Evolutionary conservation across 2,888 invertebrate species (phyloP).

Genomic region (Orgyia antiqua): DNA sequence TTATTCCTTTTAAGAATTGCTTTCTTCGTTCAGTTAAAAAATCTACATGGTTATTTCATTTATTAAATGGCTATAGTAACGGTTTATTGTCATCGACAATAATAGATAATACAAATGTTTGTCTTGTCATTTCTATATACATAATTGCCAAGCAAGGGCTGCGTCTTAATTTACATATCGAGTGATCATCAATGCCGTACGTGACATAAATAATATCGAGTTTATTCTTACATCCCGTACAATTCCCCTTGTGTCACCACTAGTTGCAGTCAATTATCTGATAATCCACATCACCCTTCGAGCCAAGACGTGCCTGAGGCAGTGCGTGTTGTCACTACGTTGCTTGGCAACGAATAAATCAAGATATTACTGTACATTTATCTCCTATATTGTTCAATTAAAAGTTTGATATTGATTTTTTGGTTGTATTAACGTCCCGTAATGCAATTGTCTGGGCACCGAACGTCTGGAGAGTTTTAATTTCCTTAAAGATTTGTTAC

Average conservation of each 20-base stretch:
- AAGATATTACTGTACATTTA: constrained; percentile 27
- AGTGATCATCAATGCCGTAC: constrained; percentile 28
- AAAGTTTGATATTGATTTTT: constrained; percentile 58
- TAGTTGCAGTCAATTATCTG: constrained; percentile 65
- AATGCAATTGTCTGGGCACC: constrained; percentile 50
- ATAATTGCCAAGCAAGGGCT: constrained; percentile 18
- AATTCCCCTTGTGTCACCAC: constrained; percentile 40
- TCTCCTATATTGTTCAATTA: constrained; percentile 34
- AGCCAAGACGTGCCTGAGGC: constrained; percentile 20
- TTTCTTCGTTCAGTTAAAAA: no score
- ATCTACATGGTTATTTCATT: no score
- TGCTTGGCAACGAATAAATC: constrained; percentile 39
- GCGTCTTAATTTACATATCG: constrained; percentile 25
- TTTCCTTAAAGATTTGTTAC: constrained; percentile 24
- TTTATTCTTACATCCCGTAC: constrained; percentile 23
- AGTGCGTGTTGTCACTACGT: constrained; percentile 29
- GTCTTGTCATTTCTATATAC: constrained; percentile 4
- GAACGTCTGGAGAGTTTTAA: constrained; percentile 37
- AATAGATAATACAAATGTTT: constrained; percentile 8
- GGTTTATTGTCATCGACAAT: no score
- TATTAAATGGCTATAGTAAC: no score
- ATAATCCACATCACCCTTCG: constrained; percentile 50
- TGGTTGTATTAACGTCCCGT: constrained; percentile 41
- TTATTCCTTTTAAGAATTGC: no score
- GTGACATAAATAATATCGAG: constrained; percentile 24